phyloP scores from a whole-genome alignment of 1,140 invertebrate species.

The Semibalanus balanoides region DNA sequence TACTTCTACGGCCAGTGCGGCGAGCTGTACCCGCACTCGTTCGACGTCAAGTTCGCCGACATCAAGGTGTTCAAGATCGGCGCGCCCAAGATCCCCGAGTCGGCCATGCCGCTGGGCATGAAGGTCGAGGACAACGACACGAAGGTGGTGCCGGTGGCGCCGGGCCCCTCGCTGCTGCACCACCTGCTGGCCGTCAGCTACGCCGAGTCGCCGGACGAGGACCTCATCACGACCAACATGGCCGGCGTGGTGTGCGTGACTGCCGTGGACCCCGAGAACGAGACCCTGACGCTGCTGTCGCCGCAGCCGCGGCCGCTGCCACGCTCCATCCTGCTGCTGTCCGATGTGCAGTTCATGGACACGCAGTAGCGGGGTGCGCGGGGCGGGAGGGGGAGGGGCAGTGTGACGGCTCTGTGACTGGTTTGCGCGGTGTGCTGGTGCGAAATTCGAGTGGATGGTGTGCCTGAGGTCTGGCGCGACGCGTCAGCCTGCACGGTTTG shows the following conservation, averaged over 20 bases:
- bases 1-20: slow-evolving; percentile 86
- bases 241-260: slow-evolving; percentile 90
- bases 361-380: slow-evolving; percentile 5
- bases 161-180: slow-evolving; percentile 57
- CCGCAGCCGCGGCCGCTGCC: slow-evolving; percentile 83
- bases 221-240: slow-evolving; percentile 74
- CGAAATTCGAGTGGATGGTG: too few species aligned
- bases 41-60: slow-evolving; percentile 32
- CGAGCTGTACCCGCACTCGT: slow-evolving; percentile 49
- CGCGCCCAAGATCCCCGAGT: slow-evolving; percentile 77
- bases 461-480: too few species aligned
- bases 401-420: too few species aligned
- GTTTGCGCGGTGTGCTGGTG: too few species aligned
- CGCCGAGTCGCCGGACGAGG: slow-evolving; percentile 42
- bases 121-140: slow-evolving; percentile 81
- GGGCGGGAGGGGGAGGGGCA: too few species aligned
- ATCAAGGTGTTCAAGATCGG: slow-evolving; percentile 81
- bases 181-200: slow-evolving; percentile 78
- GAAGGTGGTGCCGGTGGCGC: slow-evolving; percentile 60
- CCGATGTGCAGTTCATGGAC: slow-evolving; percentile 79
- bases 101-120: slow-evolving; percentile 91
- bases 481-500: too few species aligned
- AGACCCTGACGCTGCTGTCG: slow-evolving; percentile 73
- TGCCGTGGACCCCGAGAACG: slow-evolving; percentile 71
- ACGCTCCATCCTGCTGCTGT: slow-evolving; percentile 58